Percentiles rank a stretch among this genome's conserved stretches.
Conservation (phyloP, 2,888 invertebrate species). For the Zygaena filipendulae region DNA sequence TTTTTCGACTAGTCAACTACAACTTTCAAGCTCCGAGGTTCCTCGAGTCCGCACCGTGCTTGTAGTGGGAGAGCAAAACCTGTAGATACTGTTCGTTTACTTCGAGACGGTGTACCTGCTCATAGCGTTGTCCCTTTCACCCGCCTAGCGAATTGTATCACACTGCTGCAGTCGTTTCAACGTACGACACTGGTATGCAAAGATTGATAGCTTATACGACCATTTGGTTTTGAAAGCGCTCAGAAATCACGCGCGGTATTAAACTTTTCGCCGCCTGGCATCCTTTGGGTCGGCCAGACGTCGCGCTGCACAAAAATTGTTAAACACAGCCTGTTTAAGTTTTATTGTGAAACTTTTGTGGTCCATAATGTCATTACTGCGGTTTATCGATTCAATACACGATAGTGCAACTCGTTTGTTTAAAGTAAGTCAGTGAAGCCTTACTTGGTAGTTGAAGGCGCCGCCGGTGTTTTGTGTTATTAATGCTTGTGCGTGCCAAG, state of each 20-base stretch:
- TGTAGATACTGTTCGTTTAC: constrained; percentile 62
- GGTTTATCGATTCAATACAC: constrained; percentile 38
- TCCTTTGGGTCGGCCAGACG: constrained; percentile 53
- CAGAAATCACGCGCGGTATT: constrained; percentile 66
- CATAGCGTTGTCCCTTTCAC: constrained; percentile 49
- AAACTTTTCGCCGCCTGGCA: constrained; percentile 64
- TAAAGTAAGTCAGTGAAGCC: constrained; percentile 44
- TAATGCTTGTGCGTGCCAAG: constrained; percentile 28
- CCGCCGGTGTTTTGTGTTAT: constrained; percentile 24
- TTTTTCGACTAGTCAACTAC: constrained; percentile 26
- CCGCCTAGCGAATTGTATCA: constrained; percentile 26
- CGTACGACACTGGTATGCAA: constrained; percentile 66
- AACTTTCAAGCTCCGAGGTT: constrained; percentile 57
- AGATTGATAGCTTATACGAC: constrained; percentile 69
- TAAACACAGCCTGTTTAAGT: constrained; percentile 18
- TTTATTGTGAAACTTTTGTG: constrained; percentile 33
- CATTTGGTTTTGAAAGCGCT: constrained; percentile 65
- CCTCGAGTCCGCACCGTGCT: constrained; percentile 52
- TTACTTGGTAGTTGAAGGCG: constrained; percentile 29
- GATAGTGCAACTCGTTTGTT: constrained; percentile 33
- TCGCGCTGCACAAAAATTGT: constrained; percentile 34
- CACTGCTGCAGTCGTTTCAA: constrained; percentile 46
- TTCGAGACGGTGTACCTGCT: constrained; percentile 58
- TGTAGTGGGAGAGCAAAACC: constrained; percentile 68
- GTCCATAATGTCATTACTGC: constrained; percentile 38